A percentile compares a stretch with the other conserved stretches of the same genome.
phyloP scores from a whole-genome alignment of 2,888 invertebrate species.

The Perdita meconis region DNA sequence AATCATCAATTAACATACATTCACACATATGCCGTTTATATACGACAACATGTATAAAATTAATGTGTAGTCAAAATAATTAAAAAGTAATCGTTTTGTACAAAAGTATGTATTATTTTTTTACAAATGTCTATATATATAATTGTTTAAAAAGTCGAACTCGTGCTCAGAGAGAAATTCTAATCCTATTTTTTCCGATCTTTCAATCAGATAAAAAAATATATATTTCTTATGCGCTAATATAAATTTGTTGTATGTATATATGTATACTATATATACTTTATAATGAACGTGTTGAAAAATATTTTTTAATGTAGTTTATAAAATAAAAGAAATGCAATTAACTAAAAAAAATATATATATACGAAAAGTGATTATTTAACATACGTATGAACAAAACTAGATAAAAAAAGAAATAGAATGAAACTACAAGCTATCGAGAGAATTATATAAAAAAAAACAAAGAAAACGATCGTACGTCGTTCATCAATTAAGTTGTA shows the following conservation, averaged over 20 bases:
- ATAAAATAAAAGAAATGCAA: constrained; percentile 24
- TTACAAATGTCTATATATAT: constrained; percentile 38
- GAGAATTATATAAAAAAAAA: constrained; percentile 28
- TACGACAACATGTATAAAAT: constrained; percentile 54
- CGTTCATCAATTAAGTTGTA: constrained; percentile 41
- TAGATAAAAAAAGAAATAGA: background rate
- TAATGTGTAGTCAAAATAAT: constrained; percentile 68
- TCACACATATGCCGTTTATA: constrained; percentile 62
- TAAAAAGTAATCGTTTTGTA: constrained; percentile 71
- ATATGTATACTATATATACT: constrained; percentile 15
- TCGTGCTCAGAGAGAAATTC: constrained; percentile 37
- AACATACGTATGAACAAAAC: background rate
- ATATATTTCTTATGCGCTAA: constrained; percentile 48
- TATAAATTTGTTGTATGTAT: constrained; percentile 45
- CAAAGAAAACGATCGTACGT: constrained; percentile 38
- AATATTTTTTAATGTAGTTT: constrained; percentile 33
- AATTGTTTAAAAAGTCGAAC: constrained; percentile 35
- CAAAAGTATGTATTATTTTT: constrained; percentile 67
- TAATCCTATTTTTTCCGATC: constrained; percentile 43
- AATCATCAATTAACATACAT: constrained; percentile 61
- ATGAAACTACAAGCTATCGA: background rate
- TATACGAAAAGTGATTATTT: constrained; percentile 17
- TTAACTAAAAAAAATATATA: constrained; percentile 20
- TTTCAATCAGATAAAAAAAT: constrained; percentile 47
- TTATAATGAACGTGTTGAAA: constrained; percentile 31